These are phyloP conservation scores for Haliclona indistincta DNA, from an alignment of 37 sponge, comb jelly and placozoan species.

Conservation along the genomic window DNA sequence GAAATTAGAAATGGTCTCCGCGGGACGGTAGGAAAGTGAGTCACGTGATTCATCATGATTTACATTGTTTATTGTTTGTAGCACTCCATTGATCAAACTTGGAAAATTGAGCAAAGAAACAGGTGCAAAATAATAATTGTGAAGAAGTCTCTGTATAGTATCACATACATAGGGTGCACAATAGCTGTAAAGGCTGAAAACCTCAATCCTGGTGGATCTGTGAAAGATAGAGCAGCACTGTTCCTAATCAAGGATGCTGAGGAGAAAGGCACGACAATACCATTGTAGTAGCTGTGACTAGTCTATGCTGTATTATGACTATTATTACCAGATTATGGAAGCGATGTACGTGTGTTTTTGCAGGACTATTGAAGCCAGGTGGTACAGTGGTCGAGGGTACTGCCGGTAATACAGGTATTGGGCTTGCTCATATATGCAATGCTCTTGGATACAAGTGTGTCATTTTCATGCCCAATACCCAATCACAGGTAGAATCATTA, in stretches of 20 bases:
- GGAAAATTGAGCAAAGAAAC: conserved; percentile 70
- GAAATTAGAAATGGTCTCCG: no score
- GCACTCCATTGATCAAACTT: conserved; percentile 70
- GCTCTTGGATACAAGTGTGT: conserved; percentile 90
- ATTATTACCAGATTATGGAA: background rate
- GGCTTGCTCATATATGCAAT: conserved; percentile 82
- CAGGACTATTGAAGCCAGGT: conserved; percentile 65
- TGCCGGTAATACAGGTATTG: conserved; percentile 92
- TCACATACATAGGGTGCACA: conserved; percentile 2
- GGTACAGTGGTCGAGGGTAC: conserved; percentile 89
- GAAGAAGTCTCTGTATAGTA: background rate
- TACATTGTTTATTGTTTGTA: conserved; percentile 12
- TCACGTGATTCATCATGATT: background rate
- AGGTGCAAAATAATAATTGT: conserved; percentile 28
- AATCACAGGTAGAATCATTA: conserved; percentile 65
- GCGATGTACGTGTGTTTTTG: background rate
- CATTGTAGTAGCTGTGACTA: background rate
- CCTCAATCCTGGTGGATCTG: conserved; percentile 87
- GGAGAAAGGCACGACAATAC: conserved; percentile 46
- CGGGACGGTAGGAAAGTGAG: no score
- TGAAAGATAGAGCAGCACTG: conserved; percentile 89
- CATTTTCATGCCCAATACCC: conserved; percentile 93
- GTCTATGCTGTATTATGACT: background rate
- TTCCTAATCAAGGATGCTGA: conserved; percentile 87
- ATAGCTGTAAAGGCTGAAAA: conserved; percentile 76